These are phyloP conservation scores for Pipra filicauda DNA, from an alignment of 2,113 vertebrate species.

Conservation along the genomic window DNA sequence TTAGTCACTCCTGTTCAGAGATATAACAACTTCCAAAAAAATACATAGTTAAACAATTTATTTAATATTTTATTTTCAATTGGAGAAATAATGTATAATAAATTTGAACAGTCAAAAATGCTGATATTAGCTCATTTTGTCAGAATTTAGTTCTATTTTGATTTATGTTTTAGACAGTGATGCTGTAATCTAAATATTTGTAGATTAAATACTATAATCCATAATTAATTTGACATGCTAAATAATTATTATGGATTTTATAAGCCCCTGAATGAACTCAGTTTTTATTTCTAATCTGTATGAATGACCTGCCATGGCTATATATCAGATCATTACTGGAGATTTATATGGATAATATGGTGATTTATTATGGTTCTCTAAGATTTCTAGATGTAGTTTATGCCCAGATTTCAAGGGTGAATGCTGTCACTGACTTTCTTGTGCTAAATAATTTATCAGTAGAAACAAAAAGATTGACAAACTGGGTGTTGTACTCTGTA, in stretches of 20 bases:
- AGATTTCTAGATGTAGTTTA: neutral
- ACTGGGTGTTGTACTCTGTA: neutral
- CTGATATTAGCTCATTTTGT: neutral
- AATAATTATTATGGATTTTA: neutral
- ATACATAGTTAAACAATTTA: neutral
- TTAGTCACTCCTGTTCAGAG: neutral
- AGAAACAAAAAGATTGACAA: conserved; percentile 31
- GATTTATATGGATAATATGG: conserved; percentile 18
- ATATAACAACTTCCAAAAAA: neutral
- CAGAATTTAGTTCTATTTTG: neutral
- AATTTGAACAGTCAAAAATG: neutral
- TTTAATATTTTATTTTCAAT: neutral
- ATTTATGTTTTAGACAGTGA: neutral
- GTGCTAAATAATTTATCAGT: conserved; percentile 23
- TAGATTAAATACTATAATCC: neutral
- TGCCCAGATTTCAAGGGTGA: conserved; percentile 20
- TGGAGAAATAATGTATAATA: neutral
- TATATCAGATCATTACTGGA: conserved; percentile 8
- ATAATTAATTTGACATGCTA: neutral
- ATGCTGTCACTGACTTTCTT: neutral
- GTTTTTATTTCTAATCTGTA: conserved; percentile 39
- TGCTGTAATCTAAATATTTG: neutral
- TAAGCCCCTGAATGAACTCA: neutral
- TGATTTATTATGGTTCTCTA: conserved; percentile 26
- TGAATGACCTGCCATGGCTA: conserved; percentile 5